Conservation (phyloP, 30 jellyfish, hydroid and myxozoan species). For the Hydra vulgaris region DNA sequence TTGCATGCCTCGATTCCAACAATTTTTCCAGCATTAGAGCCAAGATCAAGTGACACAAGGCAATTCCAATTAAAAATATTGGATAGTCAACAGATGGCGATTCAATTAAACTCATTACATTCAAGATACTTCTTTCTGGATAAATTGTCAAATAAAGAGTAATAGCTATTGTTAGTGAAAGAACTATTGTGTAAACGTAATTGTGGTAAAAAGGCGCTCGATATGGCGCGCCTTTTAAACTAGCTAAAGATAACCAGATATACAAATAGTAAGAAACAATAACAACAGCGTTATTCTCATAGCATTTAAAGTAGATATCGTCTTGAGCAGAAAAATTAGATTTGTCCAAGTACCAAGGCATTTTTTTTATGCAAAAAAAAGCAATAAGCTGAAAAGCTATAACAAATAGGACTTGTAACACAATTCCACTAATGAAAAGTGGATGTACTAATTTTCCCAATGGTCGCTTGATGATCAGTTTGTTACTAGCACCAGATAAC, state of each 20-base stretch:
- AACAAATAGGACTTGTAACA: conserved; percentile 10
- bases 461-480: conserved; percentile 24
- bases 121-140: not conserved
- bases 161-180: not conserved
- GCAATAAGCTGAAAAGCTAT: conserved; percentile 7
- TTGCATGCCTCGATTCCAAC: not conserved
- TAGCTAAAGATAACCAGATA: conserved; percentile 6
- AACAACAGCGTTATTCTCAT: conserved; percentile 22
- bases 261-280: not conserved
- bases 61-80: not conserved
- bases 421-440: conserved; percentile 5
- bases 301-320: not conserved
- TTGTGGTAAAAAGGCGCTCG: conserved; percentile 26
- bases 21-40: not conserved
- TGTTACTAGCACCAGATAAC: conserved; percentile 14
- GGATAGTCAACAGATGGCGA: not conserved
- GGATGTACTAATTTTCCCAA: conserved; percentile 35
- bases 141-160: conserved; percentile 1
- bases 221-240: conserved; percentile 41
- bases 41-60: not conserved
- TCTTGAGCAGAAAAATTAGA: not conserved
- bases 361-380: conserved; percentile 5
- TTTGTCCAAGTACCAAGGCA: conserved; percentile 43
- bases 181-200: not conserved
- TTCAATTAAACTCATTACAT: not conserved